Conservation (phyloP, 2,888 invertebrate genomes). For the Drosophila affinis region DNA sequence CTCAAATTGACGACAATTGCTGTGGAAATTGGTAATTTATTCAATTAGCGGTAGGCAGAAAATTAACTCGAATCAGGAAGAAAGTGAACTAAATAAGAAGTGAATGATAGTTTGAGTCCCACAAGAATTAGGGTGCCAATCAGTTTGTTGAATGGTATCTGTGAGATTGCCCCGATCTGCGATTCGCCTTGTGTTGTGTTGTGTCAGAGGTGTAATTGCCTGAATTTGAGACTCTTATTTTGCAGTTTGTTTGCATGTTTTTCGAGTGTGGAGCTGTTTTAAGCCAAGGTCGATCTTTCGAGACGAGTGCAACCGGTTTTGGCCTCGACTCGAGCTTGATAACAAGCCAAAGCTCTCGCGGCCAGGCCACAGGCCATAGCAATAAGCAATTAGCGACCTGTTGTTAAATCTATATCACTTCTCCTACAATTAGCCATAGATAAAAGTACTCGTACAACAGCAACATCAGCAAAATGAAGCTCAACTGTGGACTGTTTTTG, state of each 20-base stretch:
- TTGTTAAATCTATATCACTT: conserved; percentile 38
- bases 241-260: conserved; percentile 15
- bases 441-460: background rate
- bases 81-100: background rate
- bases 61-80: conserved; percentile 2
- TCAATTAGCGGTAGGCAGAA: conserved; percentile 19
- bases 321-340: conserved; percentile 23
- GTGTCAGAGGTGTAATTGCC: conserved; percentile 11
- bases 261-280: conserved; percentile 24
- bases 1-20: conserved; percentile 38
- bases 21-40: conserved; percentile 46
- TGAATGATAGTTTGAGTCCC: background rate
- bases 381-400: conserved; percentile 47
- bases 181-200: background rate
- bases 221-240: background rate
- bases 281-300: conserved; percentile 71
- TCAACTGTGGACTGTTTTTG: conserved; percentile 47
- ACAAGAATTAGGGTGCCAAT: conserved; percentile 1
- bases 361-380: conserved; percentile 5
- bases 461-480: conserved; percentile 50
- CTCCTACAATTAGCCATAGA: conserved; percentile 27
- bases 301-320: conserved; percentile 59
- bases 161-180: background rate
- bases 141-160: background rate
- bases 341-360: conserved; percentile 32